Evolutionary conservation across 1,140 invertebrate species (phyloP), one percentile per base, ranked within the genome.

Genomic region (Muscidifurax raptorellus): DNA sequence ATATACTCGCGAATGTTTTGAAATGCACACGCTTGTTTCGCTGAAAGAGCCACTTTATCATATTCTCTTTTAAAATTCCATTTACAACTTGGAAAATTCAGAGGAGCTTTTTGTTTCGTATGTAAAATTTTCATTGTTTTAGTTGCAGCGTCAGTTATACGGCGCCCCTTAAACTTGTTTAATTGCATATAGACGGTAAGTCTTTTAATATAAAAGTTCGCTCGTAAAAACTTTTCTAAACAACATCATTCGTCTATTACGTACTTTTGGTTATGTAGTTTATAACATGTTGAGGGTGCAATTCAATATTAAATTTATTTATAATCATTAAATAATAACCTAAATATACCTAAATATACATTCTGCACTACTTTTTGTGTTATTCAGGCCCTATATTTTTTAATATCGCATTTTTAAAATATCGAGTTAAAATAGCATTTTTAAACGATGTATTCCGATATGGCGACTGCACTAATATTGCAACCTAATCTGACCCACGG

Each of bases 41-140:
- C 15, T 13, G 25, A 75, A 69, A 67, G 28, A 36, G 64, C 32
- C 64, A 69, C 78, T 80, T 28, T 69, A 80, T 80, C 78, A 80
- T 80, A 69, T 80, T 80, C 64, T 80, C 59, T 80, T 80, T 80
- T 80, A 80, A 80, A 80, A 80, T 80, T 80, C 78, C 78, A 80
- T 80, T 80, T 80, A 27, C 64, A 80, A 80, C 78, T 80, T 78
- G 27, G 76, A n/a, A 64, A 78, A 52, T 32, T 64, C 52, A 64
- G 18, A 32, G 12, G 28, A 64, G 27, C 52, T 78, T 78, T 59
- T 78, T 78, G 76, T 64, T 78, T 30, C 32, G 52, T 59, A 27
- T 78, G 47, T 28, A 59, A 47, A 47, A 75, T 75, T 75, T 44
- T 75, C 18, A 75, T 75, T 40, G 74, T 9, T 75, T 75, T 44